Base-by-base conservation (phyloP, 2,888 invertebrate species). In the Cephalotes varians region DNA sequence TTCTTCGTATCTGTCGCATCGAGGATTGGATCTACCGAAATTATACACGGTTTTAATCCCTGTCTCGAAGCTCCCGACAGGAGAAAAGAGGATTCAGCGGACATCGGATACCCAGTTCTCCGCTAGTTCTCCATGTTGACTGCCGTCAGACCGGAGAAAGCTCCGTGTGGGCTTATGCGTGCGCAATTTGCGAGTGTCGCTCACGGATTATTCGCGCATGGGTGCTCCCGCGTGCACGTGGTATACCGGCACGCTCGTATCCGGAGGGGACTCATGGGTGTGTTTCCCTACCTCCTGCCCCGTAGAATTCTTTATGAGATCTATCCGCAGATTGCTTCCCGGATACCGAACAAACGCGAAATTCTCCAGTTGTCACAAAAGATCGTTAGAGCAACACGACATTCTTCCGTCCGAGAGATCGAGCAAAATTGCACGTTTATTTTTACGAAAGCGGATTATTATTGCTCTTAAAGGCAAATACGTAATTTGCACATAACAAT, bases 21-120 rank as follows among this genome's bases (percentile, higher is more conserved):
- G 58, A 34, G 40, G 31, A 67, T 71, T 56, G 51, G 18, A 56
- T 37, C 31, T 21, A 31, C 51, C 51, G 31, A 54, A 77, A 77
- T 77, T 54, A 40, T 21, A 69, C 28, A 69, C 69, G 77, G 54
- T 69, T 71, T 69, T 71, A 71, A 69, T 67, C 71, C 47, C 37
- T 10, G 34, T 54, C 21, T 73, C 71, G 54, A 54, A 12, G 18
- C 34, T n/a, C 28, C 31, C 54, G 77, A 56, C 47, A 34, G 65
- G 81, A 37, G 79, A 49, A 69, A 72, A 82, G 84, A 77, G 84
- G 82, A 76, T 77, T 72, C 83, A 72, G 37, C 31, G 84, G 88
- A 89, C 86, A 90, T 84, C 74, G 87, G 87, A 90, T 85, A 90
- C 86, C 86, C 82, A 82, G 72, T 82, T 87, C 81, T 80, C 65